phyloP scores from a whole-genome alignment of 2,797 vertebrate genomes.

The Melanotaenia parkinsoni region DNA sequence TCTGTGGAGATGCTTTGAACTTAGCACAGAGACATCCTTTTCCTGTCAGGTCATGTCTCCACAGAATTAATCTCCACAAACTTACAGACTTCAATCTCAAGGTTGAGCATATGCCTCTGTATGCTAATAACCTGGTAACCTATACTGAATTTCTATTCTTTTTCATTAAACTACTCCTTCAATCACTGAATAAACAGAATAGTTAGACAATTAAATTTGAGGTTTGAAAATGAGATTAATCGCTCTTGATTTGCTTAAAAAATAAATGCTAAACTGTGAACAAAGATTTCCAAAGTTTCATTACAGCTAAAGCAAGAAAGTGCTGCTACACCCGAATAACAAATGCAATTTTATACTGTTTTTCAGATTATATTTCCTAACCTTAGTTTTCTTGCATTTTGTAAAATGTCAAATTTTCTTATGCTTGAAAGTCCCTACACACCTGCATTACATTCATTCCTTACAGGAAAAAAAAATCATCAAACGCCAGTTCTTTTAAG shows the following conservation, averaged over 20 bases:
- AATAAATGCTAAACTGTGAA: neutral
- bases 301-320: neutral
- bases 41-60: constrained; percentile 57
- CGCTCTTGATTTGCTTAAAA: neutral
- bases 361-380: too few species aligned
- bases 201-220: neutral
- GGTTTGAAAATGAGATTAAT: neutral
- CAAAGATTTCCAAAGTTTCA: neutral
- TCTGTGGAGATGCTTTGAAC: constrained; percentile 57
- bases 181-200: neutral
- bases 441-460: constrained; percentile 73
- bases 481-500: constrained; percentile 72
- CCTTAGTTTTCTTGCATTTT: neutral
- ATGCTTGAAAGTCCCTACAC: constrained; percentile 55
- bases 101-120: constrained; percentile 7
- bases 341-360: neutral
- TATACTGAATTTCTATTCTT: neutral
- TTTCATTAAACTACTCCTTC: neutral
- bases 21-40: constrained; percentile 43
- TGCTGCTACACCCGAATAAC: neutral
- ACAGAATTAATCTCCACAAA: constrained; percentile 48
- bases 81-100: constrained; percentile 11
- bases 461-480: constrained; percentile 65
- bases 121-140: constrained; percentile 1
- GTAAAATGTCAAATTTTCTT: constrained; percentile 26